Base-by-base conservation (phyloP, 2,113 vertebrate genomes). In the Myotis brandtii region DNA sequence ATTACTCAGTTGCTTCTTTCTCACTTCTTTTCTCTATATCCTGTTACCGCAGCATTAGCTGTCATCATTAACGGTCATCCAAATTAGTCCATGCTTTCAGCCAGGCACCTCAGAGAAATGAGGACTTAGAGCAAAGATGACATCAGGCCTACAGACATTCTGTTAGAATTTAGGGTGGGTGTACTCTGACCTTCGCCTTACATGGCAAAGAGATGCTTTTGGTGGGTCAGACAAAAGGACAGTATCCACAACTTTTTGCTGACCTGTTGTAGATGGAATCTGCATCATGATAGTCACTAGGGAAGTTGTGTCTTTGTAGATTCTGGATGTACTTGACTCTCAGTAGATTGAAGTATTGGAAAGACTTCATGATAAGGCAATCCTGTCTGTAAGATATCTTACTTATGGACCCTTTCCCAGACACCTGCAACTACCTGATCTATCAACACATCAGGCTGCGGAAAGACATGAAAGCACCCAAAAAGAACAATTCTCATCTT, bases 1-100 rank as follows among this genome's bases (percentile, higher is more conserved):
- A 96, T 96, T 96, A 95, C 64, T 83, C 73, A 40, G 67, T 82
- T 56, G 43, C 69, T 64, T 79, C 69, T 77, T 93, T 89, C 85
- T 46, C 76, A 37, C 32, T 56, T 59, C 67, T 89, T 92, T 37
- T 40, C 86, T 96, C 59, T 77, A 6, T 92, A 75, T 92, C 95
- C 80, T 37, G 37, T 86, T 86, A 62, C 69, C 34, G 25, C 56
- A 46, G 62, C 25, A 52, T 62, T 89, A 82, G 84, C 67, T 59
- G 20, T 80, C 83, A 27, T 77, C 80, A 79, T 94, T 81, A 83
- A 48, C 79, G 64, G 76, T 85, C 64, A 84, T 43, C 70, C 83
- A 86, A 76, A 92, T 87, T 62, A 86, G 84, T n/a, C 50, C 27
- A 32, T 2, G 46, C 34, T 87, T 82, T 85, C 46, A 37, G 40